Percentiles rank a stretch among this genome's conserved stretches.
These are phyloP conservation scores for Sciurus carolinensis DNA, from an alignment of 2,797 vertebrate species.

Conservation along the genomic window DNA sequence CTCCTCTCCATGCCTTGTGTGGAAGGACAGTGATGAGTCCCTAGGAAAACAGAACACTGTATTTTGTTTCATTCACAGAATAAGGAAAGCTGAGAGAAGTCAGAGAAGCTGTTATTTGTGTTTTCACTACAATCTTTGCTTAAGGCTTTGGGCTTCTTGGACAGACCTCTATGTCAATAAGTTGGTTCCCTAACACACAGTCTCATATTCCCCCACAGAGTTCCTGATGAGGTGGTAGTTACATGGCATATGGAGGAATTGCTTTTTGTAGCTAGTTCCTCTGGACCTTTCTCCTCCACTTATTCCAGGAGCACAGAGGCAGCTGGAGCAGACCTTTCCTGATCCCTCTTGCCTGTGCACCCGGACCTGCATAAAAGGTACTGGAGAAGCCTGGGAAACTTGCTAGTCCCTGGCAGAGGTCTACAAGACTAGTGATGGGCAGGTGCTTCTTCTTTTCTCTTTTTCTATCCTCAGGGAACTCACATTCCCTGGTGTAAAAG, in stretches of 20 bases:
- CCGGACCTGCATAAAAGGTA: background rate
- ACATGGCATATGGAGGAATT: background rate
- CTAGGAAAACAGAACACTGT: background rate
- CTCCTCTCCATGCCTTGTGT: background rate
- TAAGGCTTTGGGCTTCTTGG: background rate
- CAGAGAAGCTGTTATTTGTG: background rate
- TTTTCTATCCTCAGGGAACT: conserved; percentile 40
- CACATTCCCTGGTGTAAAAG: conserved; percentile 30
- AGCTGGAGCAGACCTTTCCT: background rate
- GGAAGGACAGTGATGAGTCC: background rate
- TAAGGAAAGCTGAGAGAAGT: background rate
- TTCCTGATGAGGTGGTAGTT: background rate
- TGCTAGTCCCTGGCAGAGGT: background rate
- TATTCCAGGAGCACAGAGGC: background rate
- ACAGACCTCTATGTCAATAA: background rate
- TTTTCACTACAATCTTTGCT: background rate
- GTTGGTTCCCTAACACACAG: background rate
- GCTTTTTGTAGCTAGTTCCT: conserved; percentile 7
- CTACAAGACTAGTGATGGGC: background rate
- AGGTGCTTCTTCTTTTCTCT: conserved; percentile 42
- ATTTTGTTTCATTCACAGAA: conserved; percentile 13
- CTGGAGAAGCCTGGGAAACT: background rate
- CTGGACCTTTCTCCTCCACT: background rate
- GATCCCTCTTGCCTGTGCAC: background rate
- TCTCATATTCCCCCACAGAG: background rate